Evolutionary conservation across 2,888 invertebrate genomes (phyloP), one percentile per base, ranked within the genome.

Genomic region (Meandrusa payeni): DNA sequence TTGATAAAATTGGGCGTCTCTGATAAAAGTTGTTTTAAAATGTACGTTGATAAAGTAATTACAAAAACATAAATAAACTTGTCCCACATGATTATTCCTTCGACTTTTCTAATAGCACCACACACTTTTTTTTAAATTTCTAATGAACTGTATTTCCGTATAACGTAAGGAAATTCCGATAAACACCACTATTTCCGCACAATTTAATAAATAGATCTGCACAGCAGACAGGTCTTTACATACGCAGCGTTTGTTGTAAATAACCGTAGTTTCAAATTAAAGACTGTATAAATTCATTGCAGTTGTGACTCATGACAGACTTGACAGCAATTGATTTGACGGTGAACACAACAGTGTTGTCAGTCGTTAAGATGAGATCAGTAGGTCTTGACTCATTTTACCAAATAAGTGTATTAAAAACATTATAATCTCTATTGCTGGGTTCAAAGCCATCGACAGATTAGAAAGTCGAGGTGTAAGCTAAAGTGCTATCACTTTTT

Each of bases 1-100:
- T 88, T 89, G 28, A 88, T 70, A 54, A 78, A 75, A 71, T 88
- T 88, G 41, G 88, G 86, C 29, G 85, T 87, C 59, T 87, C 85
- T 31, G 88, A 88, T 54, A 88, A 76, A 36, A 88, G 57, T 67
- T 88, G 80, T 57, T 87, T 87, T 41, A 88, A 57, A 54, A 87
- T 59, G 49, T 87, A 88, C 10, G 85, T 76, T 34, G 79, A 69
- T 45, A 77, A 28, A 45, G 66, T 69, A 39, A 83, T 67, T 31
- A 83, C 64, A 47, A 77, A 58, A 43, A 77, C 44, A 53, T 83
- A 87, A 50, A 82, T 66, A 23, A 82, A 67, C 72, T 79, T 82
- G 50, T 83, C 82, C 74, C 80, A 80, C 87, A 87, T 86, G 47
- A 11, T 34, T 28, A 9, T 33, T 9, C 11, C n/a, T 26, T 41